Evolutionary conservation across 2,888 invertebrate species (phyloP), one percentile per base, ranked within the genome.

Genomic region (Torymus aiolomorphi): DNA sequence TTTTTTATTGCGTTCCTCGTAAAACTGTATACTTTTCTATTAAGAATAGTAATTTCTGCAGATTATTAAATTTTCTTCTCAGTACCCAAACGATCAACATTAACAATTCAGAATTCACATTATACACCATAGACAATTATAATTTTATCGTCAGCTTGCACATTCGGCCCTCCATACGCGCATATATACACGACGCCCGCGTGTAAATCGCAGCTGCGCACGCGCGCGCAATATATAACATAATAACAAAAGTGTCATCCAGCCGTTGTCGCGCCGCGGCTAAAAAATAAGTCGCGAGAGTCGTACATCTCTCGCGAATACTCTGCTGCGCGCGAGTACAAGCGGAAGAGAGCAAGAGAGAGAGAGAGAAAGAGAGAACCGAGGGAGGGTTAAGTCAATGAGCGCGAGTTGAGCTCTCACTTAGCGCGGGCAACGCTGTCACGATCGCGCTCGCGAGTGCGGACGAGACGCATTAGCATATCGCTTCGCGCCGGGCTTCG

Each of bases 331-430:
- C 52, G 69, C 62, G 51, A n/a, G 52, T 66, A 20, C 24, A 69
- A 70, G 66, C 66, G 65, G 56, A 69, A 66, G 75, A 61, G 74
- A 61, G 52, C 56, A 31, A 24, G 14, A 57, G 79, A 76, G 76
- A 77, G 74, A 61, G 52, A 61, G 51, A 24, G 14, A 57, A 77
- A 76, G 76, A 77, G 80, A 72, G 78, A 83, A 82, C 61, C 31
- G 59, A 8, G 71, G 24, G 49, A 16, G 74, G 31, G 65, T 75
- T n/a, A 76, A 72, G 67, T 81, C 84, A 84, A 86, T 84, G 86
- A 85, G 85, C 86, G 85, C 5, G 84, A 86, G 71, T 89, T 90
- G 90, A 90, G 90, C 89, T 89, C 90, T 90, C 87, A 90, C 90
- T 90, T 89, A 90, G 88, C 87, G 84, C 42, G 42, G 8, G 87